phyloP scores from a whole-genome alignment of 2,113 vertebrate species.

The Ameiurus melas region DNA sequence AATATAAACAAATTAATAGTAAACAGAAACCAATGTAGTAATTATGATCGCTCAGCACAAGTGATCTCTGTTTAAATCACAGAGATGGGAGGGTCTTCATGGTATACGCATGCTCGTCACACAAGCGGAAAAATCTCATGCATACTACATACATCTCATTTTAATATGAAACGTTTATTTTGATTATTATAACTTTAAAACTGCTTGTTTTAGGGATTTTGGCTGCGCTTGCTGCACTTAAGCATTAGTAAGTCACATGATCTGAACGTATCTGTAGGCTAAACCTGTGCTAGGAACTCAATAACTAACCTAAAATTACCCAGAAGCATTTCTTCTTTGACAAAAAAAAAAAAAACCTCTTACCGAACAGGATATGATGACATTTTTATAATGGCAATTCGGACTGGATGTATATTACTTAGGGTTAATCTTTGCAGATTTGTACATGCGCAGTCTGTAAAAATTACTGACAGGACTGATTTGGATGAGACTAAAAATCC shows the following conservation, averaged over 20 bases:
- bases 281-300: background rate
- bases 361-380: background rate
- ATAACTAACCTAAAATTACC: background rate
- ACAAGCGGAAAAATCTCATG: background rate
- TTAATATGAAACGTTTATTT: background rate
- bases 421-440: background rate
- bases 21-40: no score
- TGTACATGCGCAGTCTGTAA: background rate
- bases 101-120: background rate
- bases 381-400: background rate
- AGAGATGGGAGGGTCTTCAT: background rate
- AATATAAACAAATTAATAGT: no score
- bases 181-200: background rate
- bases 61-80: background rate
- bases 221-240: background rate
- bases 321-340: background rate
- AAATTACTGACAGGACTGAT: background rate
- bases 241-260: background rate
- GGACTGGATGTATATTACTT: background rate
- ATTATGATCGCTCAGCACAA: background rate
- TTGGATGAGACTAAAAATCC: background rate
- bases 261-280: background rate
- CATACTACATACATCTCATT: background rate
- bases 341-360: background rate
- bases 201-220: background rate